phyloP scores from a whole-genome alignment of 2,888 invertebrate species.

The Drosophila nr. medialis region DNA sequence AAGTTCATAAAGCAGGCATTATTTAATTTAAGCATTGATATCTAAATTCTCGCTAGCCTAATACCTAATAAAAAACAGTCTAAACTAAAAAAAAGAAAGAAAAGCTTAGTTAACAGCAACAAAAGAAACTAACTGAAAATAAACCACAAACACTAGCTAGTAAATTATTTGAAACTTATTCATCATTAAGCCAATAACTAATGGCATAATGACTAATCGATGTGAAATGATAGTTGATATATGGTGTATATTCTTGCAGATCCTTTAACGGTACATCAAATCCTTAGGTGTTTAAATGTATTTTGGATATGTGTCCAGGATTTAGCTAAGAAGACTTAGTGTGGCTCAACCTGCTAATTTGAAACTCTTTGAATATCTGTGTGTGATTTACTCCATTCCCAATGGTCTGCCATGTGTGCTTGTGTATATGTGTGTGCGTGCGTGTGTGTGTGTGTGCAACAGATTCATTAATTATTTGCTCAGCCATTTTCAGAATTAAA shows the following conservation, averaged over 20 bases:
- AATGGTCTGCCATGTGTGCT: conserved; percentile 19
- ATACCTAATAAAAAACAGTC: conserved; percentile 19
- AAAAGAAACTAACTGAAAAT: conserved; percentile 4
- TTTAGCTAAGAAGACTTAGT: background rate
- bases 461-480: conserved; percentile 41
- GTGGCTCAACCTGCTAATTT: conserved; percentile 8
- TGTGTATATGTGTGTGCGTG: conserved; percentile 7
- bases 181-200: conserved; percentile 48
- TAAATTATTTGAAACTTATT: conserved; percentile 75
- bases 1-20: conserved; percentile 50
- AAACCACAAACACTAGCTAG: conserved; percentile 65
- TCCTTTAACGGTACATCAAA: background rate
- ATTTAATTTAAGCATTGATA: conserved; percentile 61
- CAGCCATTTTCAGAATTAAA: conserved; percentile 39
- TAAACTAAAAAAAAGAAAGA: conserved; percentile 20
- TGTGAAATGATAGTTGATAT: conserved; percentile 4
- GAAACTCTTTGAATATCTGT: conserved; percentile 24
- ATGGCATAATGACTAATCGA: conserved; percentile 8
- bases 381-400: conserved; percentile 15
- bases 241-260: conserved; percentile 4
- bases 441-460: conserved; percentile 13
- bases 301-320: conserved; percentile 5
- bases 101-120: conserved; percentile 4
- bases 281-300: conserved; percentile 14
- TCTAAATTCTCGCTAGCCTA: conserved; percentile 32